Evolutionary conservation across 2,797 vertebrate genomes (phyloP), one percentile per base, ranked within the genome.

Genomic region (Typhlichthys subterraneus): DNA sequence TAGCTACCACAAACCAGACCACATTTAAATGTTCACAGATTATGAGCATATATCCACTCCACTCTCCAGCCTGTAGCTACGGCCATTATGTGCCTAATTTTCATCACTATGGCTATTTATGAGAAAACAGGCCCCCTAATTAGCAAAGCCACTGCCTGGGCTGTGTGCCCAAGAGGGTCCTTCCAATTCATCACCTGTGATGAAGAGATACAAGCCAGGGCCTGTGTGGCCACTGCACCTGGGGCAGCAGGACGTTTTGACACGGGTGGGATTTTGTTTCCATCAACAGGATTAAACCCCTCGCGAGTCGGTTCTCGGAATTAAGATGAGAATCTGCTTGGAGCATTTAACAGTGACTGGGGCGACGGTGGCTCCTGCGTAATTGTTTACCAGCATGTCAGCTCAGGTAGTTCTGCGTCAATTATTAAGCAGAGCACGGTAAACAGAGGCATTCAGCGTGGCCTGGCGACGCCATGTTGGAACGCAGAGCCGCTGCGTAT

Each of bases 191-290:
- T 84, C 76, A 67, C 77, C 71, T 70, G 75, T 80, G 80, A 87
- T 82, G 73, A 84, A 86, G 79, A 79, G 59, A 78, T 77, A 88
- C 84, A 87, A 86, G 88, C 83, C 83, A 63, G 75, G 77, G 82
- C 84, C 78, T 89, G 88, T 85, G 82, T 83, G 74, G 81, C 79
- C 58, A 58, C 70, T 79, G 80, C 90, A 93, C 91, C 92, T 93
- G 90, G 85, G 89, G 84, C 87, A 70, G 79, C 38, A 59, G 81
- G 79, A 63, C 81, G 80, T 73, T 86, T 83, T 78, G 86, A 85
- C 86, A 85, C 65, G 87, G 90, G 88, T 89, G 90, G 91, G 90
- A 91, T 91, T 90, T 77, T 91, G 90, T 92, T 90, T 90, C 88
- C 88, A 90, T 88, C 88, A 92, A 91, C 86, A 86, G 90, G 91